phyloP scores from a whole-genome alignment of 2,113 vertebrate genomes.

The Nibea coibor region DNA sequence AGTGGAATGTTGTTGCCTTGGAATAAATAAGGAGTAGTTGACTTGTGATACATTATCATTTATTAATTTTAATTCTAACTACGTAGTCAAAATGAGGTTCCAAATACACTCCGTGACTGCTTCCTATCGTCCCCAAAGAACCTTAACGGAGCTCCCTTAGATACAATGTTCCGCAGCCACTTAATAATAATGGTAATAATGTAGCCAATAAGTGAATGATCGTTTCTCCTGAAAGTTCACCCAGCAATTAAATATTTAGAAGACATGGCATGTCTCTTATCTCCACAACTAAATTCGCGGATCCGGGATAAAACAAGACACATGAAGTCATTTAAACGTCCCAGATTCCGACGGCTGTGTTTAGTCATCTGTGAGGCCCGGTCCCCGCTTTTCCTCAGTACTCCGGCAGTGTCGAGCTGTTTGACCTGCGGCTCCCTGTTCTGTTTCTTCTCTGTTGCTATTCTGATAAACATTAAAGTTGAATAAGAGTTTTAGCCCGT shows the following conservation, averaged over 20 bases:
- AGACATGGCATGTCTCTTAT: conserved; percentile 2
- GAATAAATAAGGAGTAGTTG: too few species aligned
- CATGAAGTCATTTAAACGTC: conserved; percentile 2
- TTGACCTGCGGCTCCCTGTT: conserved; percentile 48
- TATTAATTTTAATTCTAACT: too few species aligned
- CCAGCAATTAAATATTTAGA: not conserved
- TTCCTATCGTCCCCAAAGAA: too few species aligned
- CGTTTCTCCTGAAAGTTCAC: not conserved
- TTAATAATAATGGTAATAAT: too few species aligned
- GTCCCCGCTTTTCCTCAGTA: not conserved
- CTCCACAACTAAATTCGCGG: not conserved
- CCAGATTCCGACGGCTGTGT: not conserved
- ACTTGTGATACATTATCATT: too few species aligned
- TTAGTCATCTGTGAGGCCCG: not conserved
- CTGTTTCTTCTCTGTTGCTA: conserved; percentile 32
- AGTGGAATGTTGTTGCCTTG: too few species aligned
- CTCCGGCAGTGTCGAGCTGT: not conserved
- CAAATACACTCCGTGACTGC: too few species aligned
- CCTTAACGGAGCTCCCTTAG: too few species aligned
- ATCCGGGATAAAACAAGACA: conserved; percentile 12
- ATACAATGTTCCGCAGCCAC: not conserved
- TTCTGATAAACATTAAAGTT: conserved; percentile 52
- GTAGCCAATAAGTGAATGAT: not conserved
- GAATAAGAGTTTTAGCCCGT: conserved; percentile 47
- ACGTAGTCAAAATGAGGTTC: too few species aligned